Evolutionary conservation across 2,797 vertebrate genomes (phyloP), one percentile per base, ranked within the genome.

Genomic region (Silurus lanzhouensis): DNA sequence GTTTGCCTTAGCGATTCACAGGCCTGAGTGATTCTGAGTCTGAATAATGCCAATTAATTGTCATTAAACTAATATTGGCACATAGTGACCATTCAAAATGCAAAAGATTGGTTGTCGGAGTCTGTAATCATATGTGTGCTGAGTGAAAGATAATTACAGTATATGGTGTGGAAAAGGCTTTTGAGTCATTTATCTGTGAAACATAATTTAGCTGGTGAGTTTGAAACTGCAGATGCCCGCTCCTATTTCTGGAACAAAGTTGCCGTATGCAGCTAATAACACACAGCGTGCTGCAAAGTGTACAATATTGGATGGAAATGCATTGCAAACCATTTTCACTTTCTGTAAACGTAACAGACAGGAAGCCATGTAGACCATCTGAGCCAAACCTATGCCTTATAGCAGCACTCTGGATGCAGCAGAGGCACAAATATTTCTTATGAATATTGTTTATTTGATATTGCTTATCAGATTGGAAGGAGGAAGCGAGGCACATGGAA

Each of bases 401-500:
- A 83, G 75, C 84, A 82, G 74, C 85, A 68, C 82, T 79, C 86
- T 82, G 85, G 74, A 63, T 87, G 82, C 74, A 84, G 82, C 85
- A 90, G 82, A 87, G 60, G 75, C 64, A 87, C 74, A 91, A 90
- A 89, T 87, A 81, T 89, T 70, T 84, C 72, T 88, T 87, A 85
- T 89, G 91, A 91, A 93, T 92, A 90, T 89, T 87, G 80, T 90
- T 92, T 91, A 91, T 90, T 88, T 90, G 78, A 88, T 90, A 83
- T 88, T 91, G 82, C 92, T 90, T 93, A 89, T 88, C 82, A 87
- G 92, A 93, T 86, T 90, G 89, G 89, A 81, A 92, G 89, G 58
- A 95, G 86, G 70, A 88, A 91, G 88, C 87, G 87, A 91, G 88
- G 85, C 88, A 88, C 93, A 94, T 92, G 92, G 90, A 90, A 88